Base-by-base conservation (phyloP, 2,797 vertebrate species). In the Gambelia wislizenii region DNA sequence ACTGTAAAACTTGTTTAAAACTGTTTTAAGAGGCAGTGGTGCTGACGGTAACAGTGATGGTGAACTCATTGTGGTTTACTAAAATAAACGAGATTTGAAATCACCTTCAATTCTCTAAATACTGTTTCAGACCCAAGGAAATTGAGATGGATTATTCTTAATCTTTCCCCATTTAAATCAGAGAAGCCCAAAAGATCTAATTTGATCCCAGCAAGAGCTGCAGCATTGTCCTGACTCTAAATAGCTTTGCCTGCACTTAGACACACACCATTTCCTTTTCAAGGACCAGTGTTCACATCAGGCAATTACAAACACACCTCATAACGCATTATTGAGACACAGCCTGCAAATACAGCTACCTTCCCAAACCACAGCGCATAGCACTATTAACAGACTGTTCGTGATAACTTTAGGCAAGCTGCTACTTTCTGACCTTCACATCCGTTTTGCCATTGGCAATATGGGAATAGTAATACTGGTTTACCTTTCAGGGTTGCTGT, bases 231-330 rank as follows among this genome's bases (percentile, higher is more conserved):
- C 92, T 95, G 93, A 91, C 54, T 88, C 95, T 96, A 95, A 97
- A 96, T 95, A 94, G 96, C 96, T 97, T 94, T 95, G 96, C 94
- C 96, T 95, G 96, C 96, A 93, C 95, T 97, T 97, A 97, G 97
- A 96, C 95, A 97, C 96, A 96, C 93, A 95, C 94, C 96, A 97
- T 97, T 97, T 96, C 97, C 96, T 93, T 93, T 93, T 96, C 95
- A 96, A 97, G 97, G 96, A 96, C 96, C 96, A 91, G 93, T 88
- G 91, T 95, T 33, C 61, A 95, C 94, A 94, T 95, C 91, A 90
- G 86, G 93, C 52, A 95, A 95, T 96, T 97, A 96, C 96, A 96
- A 90, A 94, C 96, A 96, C 96, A 97, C 96, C 96, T 97, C 97
- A 96, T 97, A 96, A 96, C 96, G 67, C 96, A 91, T 97, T 96